Evolutionary conservation across 2,888 invertebrate species (phyloP).

Genomic region (Drepana falcataria): DNA sequence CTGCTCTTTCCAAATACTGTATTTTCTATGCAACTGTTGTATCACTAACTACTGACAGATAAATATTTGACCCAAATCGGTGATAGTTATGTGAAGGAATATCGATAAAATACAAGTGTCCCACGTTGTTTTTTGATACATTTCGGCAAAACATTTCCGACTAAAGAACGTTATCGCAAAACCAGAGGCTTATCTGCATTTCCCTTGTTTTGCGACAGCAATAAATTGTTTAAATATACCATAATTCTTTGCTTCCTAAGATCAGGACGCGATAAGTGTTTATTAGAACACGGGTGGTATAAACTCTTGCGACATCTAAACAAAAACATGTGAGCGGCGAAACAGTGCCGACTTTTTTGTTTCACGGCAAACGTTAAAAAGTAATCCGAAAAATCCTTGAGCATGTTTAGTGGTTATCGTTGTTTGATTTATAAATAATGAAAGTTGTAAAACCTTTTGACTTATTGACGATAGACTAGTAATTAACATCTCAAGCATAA

Average conservation of each 20-base stretch:
- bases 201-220: conserved; percentile 63
- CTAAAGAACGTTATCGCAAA: conserved; percentile 57
- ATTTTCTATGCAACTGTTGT: no score
- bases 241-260: conserved; percentile 72
- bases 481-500: no score
- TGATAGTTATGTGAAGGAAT: no score
- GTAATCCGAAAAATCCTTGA: conserved; percentile 36
- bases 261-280: conserved; percentile 62
- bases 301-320: conserved; percentile 53
- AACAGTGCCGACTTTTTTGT: conserved; percentile 42
- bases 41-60: no score
- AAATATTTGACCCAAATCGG: no score
- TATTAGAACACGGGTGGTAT: conserved; percentile 72
- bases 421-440: conserved; percentile 66
- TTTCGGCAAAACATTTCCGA: conserved; percentile 41
- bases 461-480: no score
- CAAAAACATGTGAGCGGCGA: conserved; percentile 54
- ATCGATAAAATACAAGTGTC: conserved; percentile 2
- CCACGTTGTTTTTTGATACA: conserved; percentile 8
- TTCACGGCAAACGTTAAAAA: conserved; percentile 54
- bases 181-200: conserved; percentile 60
- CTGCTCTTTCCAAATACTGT: no score
- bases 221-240: conserved; percentile 74
- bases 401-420: conserved; percentile 56
- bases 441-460: conserved; percentile 46